Base-by-base conservation (phyloP, 37 sponge, comb jelly and placozoan genomes). In the Eunapius fragilis region DNA sequence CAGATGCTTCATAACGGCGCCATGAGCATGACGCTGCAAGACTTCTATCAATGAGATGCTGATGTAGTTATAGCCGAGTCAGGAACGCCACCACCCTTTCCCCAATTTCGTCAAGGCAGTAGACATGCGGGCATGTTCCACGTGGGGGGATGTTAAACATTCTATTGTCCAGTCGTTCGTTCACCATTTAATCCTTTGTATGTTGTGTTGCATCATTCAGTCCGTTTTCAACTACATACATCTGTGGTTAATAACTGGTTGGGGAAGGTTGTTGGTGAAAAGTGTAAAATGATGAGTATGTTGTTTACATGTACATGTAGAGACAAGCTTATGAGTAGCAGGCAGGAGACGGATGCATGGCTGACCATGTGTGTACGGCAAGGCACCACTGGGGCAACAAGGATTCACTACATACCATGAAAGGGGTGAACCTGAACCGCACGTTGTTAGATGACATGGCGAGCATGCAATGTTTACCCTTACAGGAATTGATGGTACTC, bases 21-120 rank as follows among this genome's bases (percentile, higher is more conserved):
- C 10, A 82, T 86, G 37, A 58, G 80, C 25, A 91, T 91, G 91
- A 86, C 79, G 11, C 26, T 87, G 3, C 72, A 77, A 67, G 91
- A 91, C 80, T 91, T 91, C 84, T 72, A 78, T 38, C 72, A 88
- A 17, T 58, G n/a, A 58, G 58, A 58, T 17, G 22, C 6, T 58
- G 58, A 4, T 17, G 7, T 2, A 17, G 58, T 2, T 10, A 45
- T 45, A 58, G 58, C 58, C 58, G 58, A 17, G 22, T 11, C 14
- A 1, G 1, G 17, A 58, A 12, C 58, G 9, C 4, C 9, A 45
- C 47, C 47, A 45, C 47, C 9, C 47, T 9, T 4, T 45, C 47
- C 47, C 47, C 47, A 45, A 45, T 45, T 45, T 58, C 22, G 2
- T 11, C 58, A 58, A 11, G 58, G 58, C 14, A 58, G 14, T 13